phyloP scores from a whole-genome alignment of 2,113 vertebrate species.

The Solea senegalensis region DNA sequence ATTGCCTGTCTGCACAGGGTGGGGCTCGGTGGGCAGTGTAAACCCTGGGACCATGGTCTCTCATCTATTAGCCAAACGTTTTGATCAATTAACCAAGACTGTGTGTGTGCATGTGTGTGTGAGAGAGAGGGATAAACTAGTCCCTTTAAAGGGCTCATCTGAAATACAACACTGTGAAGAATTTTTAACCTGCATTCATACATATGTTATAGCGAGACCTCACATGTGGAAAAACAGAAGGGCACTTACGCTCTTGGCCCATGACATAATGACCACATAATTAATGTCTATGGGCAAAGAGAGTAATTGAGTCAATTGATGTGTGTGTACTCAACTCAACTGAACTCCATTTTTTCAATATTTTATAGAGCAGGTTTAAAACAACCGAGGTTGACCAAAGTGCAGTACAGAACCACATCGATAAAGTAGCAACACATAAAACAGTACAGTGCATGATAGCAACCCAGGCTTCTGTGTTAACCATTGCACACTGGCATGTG shows the following conservation, averaged over 20 bases:
- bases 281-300: conserved; percentile 20
- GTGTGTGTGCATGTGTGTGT: conserved; percentile 23
- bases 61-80: conserved; percentile 62
- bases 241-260: conserved; percentile 16
- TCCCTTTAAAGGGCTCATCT: conserved; percentile 35
- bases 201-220: conserved; percentile 23
- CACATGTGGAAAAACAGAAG: conserved; percentile 35
- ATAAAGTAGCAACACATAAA: too few species aligned
- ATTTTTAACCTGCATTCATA: conserved; percentile 14
- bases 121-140: not conserved
- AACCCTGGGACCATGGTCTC: conserved; percentile 51
- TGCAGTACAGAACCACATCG: too few species aligned
- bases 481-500: not conserved
- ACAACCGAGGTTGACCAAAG: too few species aligned
- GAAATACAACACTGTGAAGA: conserved; percentile 15
- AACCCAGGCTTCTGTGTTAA: conserved; percentile 1
- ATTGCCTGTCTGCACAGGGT: conserved; percentile 56
- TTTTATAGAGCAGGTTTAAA: too few species aligned
- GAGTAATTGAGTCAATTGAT: conserved; percentile 8
- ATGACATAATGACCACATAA: conserved; percentile 36
- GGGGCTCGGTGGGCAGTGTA: conserved; percentile 49
- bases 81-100: conserved; percentile 63
- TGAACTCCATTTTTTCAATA: too few species aligned
- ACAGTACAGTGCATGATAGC: too few species aligned
- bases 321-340: not conserved